Evolutionary conservation across 2,113 vertebrate genomes (phyloP).

Genomic region (Oncorhynchus clarkii): DNA sequence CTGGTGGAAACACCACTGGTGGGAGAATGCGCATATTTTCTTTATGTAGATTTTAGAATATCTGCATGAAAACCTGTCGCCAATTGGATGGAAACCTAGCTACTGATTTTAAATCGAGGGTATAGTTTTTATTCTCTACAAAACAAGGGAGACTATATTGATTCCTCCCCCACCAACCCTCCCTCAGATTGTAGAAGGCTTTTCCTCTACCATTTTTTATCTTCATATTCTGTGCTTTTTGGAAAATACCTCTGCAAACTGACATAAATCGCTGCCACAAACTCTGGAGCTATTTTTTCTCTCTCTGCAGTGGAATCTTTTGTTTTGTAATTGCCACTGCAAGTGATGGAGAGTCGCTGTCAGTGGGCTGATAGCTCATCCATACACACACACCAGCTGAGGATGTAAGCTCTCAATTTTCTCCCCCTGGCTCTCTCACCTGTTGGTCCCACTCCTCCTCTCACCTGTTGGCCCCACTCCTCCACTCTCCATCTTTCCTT

Average conservation of each 20-base stretch:
- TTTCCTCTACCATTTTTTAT: slow-evolving; percentile 28
- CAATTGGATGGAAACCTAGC: too few species aligned
- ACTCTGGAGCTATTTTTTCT: slow-evolving; percentile 11
- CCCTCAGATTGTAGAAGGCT: neutral
- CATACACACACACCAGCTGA: slow-evolving; percentile 21
- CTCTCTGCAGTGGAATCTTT: slow-evolving; percentile 22
- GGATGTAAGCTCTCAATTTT: slow-evolving; percentile 46
- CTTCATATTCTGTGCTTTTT: neutral
- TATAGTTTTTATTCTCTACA: neutral
- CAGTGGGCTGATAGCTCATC: slow-evolving; percentile 28
- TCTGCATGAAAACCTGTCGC: too few species aligned
- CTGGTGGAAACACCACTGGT: too few species aligned
- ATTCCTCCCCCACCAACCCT: neutral
- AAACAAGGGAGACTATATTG: neutral
- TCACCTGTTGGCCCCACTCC: too few species aligned
- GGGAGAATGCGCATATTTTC: too few species aligned
- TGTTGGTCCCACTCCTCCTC: too few species aligned
- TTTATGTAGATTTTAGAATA: too few species aligned
- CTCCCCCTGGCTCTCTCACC: slow-evolving; percentile 7
- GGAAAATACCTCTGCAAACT: neutral
- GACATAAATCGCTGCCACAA: slow-evolving; percentile 23
- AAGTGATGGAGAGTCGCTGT: slow-evolving; percentile 46
- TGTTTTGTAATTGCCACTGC: slow-evolving; percentile 15
- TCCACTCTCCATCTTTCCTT: neutral
- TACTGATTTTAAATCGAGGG: too few species aligned